A percentile compares a stretch with the other conserved stretches of the same genome.
phyloP scores from a whole-genome alignment of 2,888 invertebrate genomes.

The Eurois occulta region DNA sequence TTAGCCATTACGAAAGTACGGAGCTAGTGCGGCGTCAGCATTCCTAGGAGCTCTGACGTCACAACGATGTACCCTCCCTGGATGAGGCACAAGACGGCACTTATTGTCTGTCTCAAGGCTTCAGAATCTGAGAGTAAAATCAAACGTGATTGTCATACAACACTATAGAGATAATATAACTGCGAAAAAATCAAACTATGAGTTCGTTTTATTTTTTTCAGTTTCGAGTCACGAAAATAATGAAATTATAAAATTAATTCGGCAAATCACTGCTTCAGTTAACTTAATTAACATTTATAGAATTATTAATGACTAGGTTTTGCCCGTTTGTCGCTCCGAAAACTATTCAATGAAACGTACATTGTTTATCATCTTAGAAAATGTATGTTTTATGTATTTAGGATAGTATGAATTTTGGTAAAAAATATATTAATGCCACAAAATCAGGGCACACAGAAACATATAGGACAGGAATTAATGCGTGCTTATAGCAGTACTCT shows the following conservation, averaged over 20 bases:
- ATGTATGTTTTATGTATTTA: not conserved
- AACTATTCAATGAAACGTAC: not conserved
- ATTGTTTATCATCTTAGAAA: not conserved
- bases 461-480: not conserved
- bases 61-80: conserved; percentile 51
- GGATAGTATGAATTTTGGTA: too few relatives aligned
- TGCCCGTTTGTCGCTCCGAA: not conserved
- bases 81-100: conserved; percentile 57
- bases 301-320: not conserved
- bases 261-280: not conserved
- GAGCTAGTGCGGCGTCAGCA: conserved; percentile 77
- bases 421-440: not conserved
- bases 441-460: not conserved
- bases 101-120: conserved; percentile 10
- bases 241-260: not conserved
- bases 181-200: not conserved
- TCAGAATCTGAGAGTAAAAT: conserved; percentile 15
- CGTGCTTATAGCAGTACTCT: not conserved
- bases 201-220: not conserved
- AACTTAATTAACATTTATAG: not conserved
- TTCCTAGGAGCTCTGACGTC: conserved; percentile 70
- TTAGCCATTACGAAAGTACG: conserved; percentile 76
- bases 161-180: not conserved
- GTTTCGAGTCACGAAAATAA: not conserved
- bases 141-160: conserved; percentile 11